Evolutionary conservation across 2,797 vertebrate genomes (phyloP).

Genomic region (Morus bassanus): DNA sequence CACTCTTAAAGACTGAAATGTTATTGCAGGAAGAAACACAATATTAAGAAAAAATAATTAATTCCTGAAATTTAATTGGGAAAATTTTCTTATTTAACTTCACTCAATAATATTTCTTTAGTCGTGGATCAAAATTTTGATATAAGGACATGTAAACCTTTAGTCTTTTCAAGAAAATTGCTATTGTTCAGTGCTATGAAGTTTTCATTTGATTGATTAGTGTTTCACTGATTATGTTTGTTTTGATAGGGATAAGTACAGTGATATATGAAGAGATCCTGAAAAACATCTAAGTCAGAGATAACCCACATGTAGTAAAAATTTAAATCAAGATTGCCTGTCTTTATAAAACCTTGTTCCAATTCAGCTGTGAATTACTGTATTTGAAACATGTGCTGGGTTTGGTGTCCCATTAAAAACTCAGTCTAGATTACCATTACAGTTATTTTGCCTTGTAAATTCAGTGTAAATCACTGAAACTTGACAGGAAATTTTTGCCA

Average conservation of each 20-base stretch:
- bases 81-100: neutral
- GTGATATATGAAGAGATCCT: neutral
- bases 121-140: neutral
- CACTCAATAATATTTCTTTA: neutral
- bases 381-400: neutral
- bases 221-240: neutral
- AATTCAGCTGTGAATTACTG: neutral
- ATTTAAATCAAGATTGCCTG: neutral
- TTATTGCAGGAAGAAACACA: neutral
- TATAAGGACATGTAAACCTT: neutral
- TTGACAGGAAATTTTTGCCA: neutral
- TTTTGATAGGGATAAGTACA: neutral
- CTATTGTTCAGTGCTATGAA: neutral
- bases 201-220: neutral
- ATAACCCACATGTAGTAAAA: neutral
- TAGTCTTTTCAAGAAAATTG: neutral
- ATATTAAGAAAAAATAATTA: neutral
- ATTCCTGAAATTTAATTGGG: neutral
- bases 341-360: neutral
- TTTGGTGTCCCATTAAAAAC: neutral
- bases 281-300: neutral
- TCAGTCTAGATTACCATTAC: neutral
- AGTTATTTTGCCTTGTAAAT: neutral
- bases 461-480: neutral
- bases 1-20: neutral